Conservation (phyloP, 2,888 invertebrate species). For the Eilema griseolum region DNA sequence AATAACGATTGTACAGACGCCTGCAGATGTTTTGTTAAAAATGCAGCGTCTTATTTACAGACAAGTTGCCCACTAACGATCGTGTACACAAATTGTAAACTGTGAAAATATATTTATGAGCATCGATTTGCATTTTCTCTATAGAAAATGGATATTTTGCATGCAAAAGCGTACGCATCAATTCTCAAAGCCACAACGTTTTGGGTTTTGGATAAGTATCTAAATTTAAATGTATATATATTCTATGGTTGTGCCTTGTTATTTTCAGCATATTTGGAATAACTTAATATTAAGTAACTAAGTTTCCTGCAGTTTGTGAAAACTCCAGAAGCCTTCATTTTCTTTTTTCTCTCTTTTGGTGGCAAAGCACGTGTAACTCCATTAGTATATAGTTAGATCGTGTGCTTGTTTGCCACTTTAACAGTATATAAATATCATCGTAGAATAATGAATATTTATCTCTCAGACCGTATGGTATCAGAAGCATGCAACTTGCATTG, state of each 20-base stretch:
- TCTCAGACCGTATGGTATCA: too few relatives aligned
- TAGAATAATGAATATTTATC: too few relatives aligned
- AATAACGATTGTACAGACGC: conserved; percentile 11
- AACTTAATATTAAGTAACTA: too few relatives aligned
- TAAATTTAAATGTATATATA: not conserved
- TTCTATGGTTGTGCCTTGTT: not conserved
- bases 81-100: not conserved
- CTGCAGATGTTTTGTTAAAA: conserved; percentile 6
- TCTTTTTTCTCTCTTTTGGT: too few relatives aligned
- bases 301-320: too few relatives aligned
- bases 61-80: conserved; percentile 3
- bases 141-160: not conserved
- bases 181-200: not conserved
- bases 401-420: too few relatives aligned
- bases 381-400: too few relatives aligned
- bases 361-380: too few relatives aligned
- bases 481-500: too few relatives aligned
- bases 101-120: not conserved
- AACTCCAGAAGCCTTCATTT: too few relatives aligned
- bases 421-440: too few relatives aligned
- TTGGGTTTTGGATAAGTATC: not conserved
- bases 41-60: conserved; percentile 2
- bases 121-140: conserved; percentile 2
- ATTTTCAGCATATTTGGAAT: not conserved
- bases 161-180: not conserved